A percentile compares a stretch with the other conserved stretches of the same genome.
phyloP scores from a whole-genome alignment of 2,113 vertebrate genomes.

The Malurus elegans region DNA sequence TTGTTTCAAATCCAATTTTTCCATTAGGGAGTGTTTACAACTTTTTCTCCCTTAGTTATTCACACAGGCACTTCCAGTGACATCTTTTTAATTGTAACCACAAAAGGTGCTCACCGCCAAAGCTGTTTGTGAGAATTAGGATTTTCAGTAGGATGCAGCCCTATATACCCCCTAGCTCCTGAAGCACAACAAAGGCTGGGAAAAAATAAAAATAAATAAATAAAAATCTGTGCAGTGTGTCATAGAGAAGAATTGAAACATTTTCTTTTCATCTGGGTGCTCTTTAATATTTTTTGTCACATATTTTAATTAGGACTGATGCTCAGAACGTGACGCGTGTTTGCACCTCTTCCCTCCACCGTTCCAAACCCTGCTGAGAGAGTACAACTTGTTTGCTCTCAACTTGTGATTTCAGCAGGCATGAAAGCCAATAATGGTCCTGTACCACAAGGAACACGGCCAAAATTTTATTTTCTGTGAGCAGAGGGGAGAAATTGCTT shows the following conservation, averaged over 20 bases:
- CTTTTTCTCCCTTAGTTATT: neutral
- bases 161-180: neutral
- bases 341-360: neutral
- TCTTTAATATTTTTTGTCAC: neutral
- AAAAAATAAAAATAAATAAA: neutral
- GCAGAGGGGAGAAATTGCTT: neutral
- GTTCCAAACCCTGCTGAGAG: neutral
- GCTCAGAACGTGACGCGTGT: neutral
- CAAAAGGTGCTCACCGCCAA: neutral
- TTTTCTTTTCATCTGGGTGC: conserved; percentile 4
- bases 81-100: neutral
- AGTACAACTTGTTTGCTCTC: neutral
- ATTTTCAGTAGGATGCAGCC: neutral
- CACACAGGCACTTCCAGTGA: neutral
- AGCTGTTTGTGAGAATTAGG: neutral
- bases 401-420: neutral
- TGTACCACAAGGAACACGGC: neutral
- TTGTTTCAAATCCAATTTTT: neutral
- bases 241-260: neutral
- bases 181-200: neutral
- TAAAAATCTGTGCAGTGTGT: neutral
- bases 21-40: neutral
- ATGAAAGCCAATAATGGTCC: neutral
- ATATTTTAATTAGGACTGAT: conserved; percentile 16
- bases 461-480: neutral